Conservation (phyloP, 1,140 invertebrate species). For the Pseudomyrmex sp. region DNA sequence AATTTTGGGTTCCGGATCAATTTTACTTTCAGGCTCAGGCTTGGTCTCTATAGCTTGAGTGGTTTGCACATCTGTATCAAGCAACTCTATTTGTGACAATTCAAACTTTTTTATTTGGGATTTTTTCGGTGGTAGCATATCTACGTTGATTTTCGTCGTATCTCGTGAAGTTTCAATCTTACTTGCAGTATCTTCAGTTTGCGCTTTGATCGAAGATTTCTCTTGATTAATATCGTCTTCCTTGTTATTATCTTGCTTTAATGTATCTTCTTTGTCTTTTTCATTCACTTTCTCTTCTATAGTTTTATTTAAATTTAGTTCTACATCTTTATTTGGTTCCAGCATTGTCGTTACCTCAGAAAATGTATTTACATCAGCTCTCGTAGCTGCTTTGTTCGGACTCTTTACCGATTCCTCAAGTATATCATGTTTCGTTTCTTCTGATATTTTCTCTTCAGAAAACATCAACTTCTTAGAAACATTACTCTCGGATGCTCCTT, state of each 20-base stretch:
- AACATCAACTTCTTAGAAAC: constrained; percentile 16
- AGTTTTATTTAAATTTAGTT: constrained; percentile 16
- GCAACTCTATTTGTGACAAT: constrained; percentile 78
- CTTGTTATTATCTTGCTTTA: background rate
- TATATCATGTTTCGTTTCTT: constrained; percentile 33
- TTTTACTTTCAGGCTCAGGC: background rate
- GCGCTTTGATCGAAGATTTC: background rate
- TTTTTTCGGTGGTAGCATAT: constrained; percentile 81
- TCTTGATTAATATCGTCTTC: constrained; percentile 31
- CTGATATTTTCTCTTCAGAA: constrained; percentile 39
- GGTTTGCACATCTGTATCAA: constrained; percentile 61
- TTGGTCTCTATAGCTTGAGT: constrained; percentile 27
- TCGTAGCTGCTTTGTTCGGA: background rate
- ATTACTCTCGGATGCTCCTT: constrained; percentile 31
- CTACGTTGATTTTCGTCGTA: constrained; percentile 61
- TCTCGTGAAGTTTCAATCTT: constrained; percentile 47
- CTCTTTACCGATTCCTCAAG: constrained; percentile 22
- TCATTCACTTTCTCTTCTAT: background rate
- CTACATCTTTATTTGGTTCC: constrained; percentile 30
- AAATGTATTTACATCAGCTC: background rate
- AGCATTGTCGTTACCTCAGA: background rate
- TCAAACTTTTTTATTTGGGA: constrained; percentile 84
- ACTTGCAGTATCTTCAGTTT: constrained; percentile 14
- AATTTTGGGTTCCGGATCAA: background rate
- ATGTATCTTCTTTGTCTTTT: constrained; percentile 30